Evolutionary conservation across 2,113 vertebrate genomes (phyloP).

Genomic region (Alethe castanea): DNA sequence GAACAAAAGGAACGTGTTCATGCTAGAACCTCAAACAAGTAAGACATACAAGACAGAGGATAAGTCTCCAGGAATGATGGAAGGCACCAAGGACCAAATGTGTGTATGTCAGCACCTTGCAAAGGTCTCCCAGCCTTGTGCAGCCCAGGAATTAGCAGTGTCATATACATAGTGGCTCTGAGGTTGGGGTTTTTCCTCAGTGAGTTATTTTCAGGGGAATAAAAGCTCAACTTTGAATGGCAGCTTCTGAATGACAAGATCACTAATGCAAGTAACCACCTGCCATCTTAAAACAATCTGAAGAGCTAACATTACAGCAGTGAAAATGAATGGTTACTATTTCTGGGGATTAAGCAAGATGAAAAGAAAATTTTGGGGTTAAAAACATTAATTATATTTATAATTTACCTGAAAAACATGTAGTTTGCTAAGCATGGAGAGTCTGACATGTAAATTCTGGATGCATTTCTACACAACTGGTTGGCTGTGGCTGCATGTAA

Average conservation of each 20-base stretch:
- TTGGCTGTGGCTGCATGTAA: neutral
- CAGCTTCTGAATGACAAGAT: neutral
- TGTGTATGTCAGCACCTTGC: neutral
- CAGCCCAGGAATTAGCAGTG: slow-evolving; percentile 32
- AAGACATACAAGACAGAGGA: neutral
- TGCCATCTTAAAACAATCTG: neutral
- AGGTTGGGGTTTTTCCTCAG: slow-evolving; percentile 41
- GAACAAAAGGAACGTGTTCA: neutral
- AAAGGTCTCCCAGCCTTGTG: neutral
- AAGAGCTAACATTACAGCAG: neutral
- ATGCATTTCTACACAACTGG: neutral
- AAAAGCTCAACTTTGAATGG: neutral
- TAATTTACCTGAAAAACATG: neutral
- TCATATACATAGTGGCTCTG: neutral
- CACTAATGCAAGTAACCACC: neutral
- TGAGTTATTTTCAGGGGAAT: slow-evolving; percentile 5
- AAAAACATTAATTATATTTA: neutral
- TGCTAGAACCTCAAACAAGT: neutral
- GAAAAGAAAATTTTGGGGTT: neutral
- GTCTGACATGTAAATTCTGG: neutral
- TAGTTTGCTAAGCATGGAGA: neutral
- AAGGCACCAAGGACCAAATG: neutral
- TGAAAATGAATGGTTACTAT: neutral
- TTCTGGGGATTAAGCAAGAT: neutral
- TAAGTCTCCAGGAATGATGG: neutral